Evolutionary conservation across 2,888 invertebrate genomes (phyloP), one percentile per base, ranked within the genome.

Genomic region (Athrips mouffetella): DNA sequence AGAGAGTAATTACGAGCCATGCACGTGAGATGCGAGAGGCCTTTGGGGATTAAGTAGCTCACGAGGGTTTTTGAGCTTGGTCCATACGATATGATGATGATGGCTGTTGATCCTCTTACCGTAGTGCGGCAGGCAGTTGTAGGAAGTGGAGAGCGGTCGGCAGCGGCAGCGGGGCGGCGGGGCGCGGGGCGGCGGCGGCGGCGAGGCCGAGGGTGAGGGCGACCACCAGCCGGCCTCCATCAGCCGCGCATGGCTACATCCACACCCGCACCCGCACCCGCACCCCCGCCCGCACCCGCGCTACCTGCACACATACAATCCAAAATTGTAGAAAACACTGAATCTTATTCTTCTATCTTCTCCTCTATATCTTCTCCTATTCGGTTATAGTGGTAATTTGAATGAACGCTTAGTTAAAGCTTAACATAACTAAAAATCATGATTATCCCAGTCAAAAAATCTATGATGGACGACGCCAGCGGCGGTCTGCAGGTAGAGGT

Each of bases 171-270:
- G 71, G 50, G 76, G 70, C 70, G 77, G 80, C 67, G 80, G 78
- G 79, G 80, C 80, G 79, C 79, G 85, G 74, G 82, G 83, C 75
- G 81, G 84, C 77, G 83, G 81, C 80, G 83, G 84, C 77, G 84
- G 80, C 60, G 84, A 80, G 67, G 80, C 79, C 77, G 83, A 79
- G 71, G 80, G 81, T 64, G 83, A 80, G 59, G 83, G 80, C 58
- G 81, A 82, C 81, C 85, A 75, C 78, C 76, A 81, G 75, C 82
- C 81, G 63, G 80, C 74, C 65, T 77, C 83, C 82, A 86, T 86
- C 78, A 85, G 76, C 80, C 78, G 78, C 71, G 76, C 87, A 81
- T 82, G 82, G 76, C 77, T 70, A 76, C 81, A 76, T 63, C 76
- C 63, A 67, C 79, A 73, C 77, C 80, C 70, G 76, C 77, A 65